Base-by-base conservation (phyloP, 2,888 invertebrate species). In the Psylliodes chrysocephalus region DNA sequence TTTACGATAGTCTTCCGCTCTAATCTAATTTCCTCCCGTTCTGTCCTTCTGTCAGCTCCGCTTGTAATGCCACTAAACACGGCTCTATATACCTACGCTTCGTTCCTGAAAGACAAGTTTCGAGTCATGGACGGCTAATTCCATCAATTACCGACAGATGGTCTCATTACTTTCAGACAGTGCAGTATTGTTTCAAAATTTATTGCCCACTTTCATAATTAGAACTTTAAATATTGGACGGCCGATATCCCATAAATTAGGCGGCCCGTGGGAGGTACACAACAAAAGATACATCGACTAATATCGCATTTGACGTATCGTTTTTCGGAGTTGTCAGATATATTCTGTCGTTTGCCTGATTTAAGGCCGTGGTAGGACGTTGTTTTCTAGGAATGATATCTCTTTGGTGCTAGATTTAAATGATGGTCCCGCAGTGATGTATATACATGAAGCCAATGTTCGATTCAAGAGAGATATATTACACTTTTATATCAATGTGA, bases 61-160 rank as follows among this genome's bases (percentile, higher is more conserved):
- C 25, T n/a, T 38, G 30, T 57, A 47, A 57, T 14, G 22, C 18
- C 18, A 59, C 38, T 49, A 49, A 46, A 59, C 44, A 46, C 33
- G 14, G 12, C 12, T 30, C 18, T 17, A 14, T 17, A 14, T 18
- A 59, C 17, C 55, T 44, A 38, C 28, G 59, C 49, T 38, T 25
- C 60, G 56, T 46, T 64, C 64, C 60, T 60, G 56, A 60, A 44
- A 57, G 63, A 63, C 60, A 55, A 60, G 55, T 60, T 60, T 33
- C 60, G 51, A 56, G 75, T 75, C 75, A 75, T 69, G 74, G 75
- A 63, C 77, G 73, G 75, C 76, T 77, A 77, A 78, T 78, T 75
- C 75, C 79, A 77, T 79, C 78, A 78, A 79, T 79, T 78, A 79
- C 75, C 69, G 77, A 79, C 79, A 79, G 79, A 79, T 79, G 79